Conservation (phyloP, 2,888 invertebrate species). For the Ormyrus rosae region DNA sequence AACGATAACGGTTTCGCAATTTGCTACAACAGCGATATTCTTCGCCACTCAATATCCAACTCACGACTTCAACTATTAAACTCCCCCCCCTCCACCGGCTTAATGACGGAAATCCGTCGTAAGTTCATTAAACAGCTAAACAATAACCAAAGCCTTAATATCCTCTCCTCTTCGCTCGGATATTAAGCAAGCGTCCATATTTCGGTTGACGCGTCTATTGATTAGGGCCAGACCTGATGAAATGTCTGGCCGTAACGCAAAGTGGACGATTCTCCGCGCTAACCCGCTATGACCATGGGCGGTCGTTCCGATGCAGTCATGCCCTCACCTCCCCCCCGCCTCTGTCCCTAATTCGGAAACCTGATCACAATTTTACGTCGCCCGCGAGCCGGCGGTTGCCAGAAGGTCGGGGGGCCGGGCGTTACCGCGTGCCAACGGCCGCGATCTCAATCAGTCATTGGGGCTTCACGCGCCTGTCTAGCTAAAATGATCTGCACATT, state of each 20-base stretch:
- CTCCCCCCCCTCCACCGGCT: no score
- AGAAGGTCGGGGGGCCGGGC: no score
- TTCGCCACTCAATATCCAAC: no score
- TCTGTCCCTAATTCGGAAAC: background rate
- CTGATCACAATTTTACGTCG: background rate
- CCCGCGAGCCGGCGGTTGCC: background rate
- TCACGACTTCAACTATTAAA: no score
- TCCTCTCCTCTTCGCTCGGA: background rate
- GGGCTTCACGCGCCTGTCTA: conserved; percentile 15
- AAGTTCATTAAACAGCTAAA: background rate
- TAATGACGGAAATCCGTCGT: no score
- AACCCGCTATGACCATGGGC: background rate
- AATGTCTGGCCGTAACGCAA: conserved; percentile 32
- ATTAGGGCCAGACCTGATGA: conserved; percentile 11
- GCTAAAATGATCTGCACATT: no score
- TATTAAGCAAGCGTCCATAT: conserved; percentile 19
- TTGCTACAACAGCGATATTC: no score
- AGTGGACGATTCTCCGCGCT: conserved; percentile 27
- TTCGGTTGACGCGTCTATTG: conserved; percentile 25
- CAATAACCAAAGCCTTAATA: background rate
- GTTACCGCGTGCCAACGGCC: background rate
- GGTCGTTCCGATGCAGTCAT: background rate
- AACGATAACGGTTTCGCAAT: no score
- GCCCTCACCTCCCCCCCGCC: background rate
- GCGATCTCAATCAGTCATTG: conserved; percentile 43